Conservation (phyloP, 2,888 invertebrate genomes). For the Orthosia incerta region DNA sequence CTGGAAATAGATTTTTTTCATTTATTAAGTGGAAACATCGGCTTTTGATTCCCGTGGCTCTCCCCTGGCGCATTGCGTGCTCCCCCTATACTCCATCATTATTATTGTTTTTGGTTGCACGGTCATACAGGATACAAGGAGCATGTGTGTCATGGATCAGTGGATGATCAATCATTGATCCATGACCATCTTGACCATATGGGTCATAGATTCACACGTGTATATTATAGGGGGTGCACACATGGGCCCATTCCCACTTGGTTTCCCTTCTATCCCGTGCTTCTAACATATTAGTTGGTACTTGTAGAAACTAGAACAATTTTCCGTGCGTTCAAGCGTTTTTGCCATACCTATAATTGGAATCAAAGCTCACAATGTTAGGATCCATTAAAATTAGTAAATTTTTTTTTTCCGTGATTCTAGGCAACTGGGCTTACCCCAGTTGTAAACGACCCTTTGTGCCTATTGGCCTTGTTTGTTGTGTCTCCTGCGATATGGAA, state of each 20-base stretch:
- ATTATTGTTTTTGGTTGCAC: background rate
- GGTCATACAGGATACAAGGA: background rate
- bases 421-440: too few relatives aligned
- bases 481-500: too few relatives aligned
- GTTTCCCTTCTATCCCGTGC: background rate
- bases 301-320: too few relatives aligned
- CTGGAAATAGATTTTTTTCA: background rate
- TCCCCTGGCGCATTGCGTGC: background rate
- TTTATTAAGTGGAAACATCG: background rate
- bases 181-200: background rate
- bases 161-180: conserved; percentile 1
- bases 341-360: too few relatives aligned
- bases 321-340: too few relatives aligned
- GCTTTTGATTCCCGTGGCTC: background rate
- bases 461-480: too few relatives aligned
- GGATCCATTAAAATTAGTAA: too few relatives aligned
- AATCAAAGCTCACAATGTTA: too few relatives aligned
- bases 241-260: background rate
- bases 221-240: background rate
- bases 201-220: conserved; percentile 2
- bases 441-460: too few relatives aligned
- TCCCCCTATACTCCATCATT: background rate
- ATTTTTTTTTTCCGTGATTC: too few relatives aligned
- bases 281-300: background rate
- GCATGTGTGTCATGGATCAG: conserved; percentile 27